Conservation (phyloP, 92 coral and sea anemone species). For the Metridium senile region DNA sequence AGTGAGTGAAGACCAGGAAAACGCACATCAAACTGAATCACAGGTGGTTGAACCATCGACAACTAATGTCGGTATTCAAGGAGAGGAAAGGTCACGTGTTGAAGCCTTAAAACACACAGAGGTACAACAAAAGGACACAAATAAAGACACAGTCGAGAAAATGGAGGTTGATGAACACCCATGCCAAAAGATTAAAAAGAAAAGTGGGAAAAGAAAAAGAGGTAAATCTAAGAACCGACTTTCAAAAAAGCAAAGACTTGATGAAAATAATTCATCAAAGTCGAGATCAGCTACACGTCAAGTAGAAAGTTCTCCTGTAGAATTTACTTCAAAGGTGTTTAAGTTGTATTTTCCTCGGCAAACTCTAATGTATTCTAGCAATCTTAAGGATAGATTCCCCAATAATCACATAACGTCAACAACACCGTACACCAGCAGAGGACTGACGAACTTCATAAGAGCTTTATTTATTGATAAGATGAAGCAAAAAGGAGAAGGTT, state of each 20-base stretch:
- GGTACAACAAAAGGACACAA: no score
- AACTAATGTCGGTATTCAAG: neutral
- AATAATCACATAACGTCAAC: constrained; percentile 56
- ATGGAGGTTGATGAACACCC: neutral
- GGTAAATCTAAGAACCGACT: neutral
- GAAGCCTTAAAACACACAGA: no score
- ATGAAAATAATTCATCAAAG: neutral
- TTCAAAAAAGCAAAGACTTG: constrained; percentile 5
- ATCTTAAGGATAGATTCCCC: constrained; percentile 24
- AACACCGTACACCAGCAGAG: constrained; percentile 40
- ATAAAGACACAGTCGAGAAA: neutral
- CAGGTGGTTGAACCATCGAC: neutral
- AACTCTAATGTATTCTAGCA: constrained; percentile 24
- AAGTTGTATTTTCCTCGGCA: constrained; percentile 2
- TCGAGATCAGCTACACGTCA: neutral
- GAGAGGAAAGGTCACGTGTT: neutral
- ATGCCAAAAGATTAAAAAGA: neutral
- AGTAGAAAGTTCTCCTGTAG: neutral
- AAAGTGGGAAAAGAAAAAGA: constrained; percentile 17
- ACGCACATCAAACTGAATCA: no score
- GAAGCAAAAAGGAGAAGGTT: constrained; percentile 24
- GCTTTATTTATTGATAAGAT: constrained; percentile 43
- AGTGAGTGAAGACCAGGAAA: no score
- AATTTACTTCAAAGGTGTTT: neutral
- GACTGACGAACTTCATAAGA: constrained; percentile 49